phyloP scores from a whole-genome alignment of 1,140 invertebrate genomes.

The Aphelinus atriplicis region DNA sequence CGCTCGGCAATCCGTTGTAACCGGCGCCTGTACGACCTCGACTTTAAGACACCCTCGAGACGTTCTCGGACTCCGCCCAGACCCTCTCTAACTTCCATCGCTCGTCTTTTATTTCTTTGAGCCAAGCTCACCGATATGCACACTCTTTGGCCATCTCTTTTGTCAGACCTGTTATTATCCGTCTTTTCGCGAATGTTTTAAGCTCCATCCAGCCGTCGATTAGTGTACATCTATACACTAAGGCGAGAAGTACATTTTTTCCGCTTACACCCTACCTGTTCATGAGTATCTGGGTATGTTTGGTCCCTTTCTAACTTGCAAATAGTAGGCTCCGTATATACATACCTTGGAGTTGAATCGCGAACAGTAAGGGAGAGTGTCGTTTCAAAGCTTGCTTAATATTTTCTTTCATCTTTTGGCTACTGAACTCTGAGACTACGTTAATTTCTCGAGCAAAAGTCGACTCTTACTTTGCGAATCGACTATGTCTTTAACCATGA shows the following conservation, averaged over 20 bases:
- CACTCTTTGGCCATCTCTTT: neutral
- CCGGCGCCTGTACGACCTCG: slow-evolving; percentile 7
- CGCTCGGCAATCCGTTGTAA: slow-evolving; percentile 3
- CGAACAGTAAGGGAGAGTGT: no score
- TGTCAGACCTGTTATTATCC: neutral
- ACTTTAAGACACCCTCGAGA: slow-evolving; percentile 17
- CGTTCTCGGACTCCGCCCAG: neutral
- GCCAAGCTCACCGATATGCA: neutral
- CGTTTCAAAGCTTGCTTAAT: no score
- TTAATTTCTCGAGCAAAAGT: no score
- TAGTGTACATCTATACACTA: neutral
- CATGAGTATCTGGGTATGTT: no score
- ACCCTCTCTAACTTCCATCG: neutral
- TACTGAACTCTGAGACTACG: no score
- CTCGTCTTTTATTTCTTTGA: neutral
- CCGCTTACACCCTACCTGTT: neutral
- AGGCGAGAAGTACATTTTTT: neutral
- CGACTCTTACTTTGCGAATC: no score
- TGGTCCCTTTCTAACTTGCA: no score
- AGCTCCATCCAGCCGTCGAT: neutral
- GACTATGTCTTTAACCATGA: no score
- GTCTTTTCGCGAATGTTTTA: neutral
- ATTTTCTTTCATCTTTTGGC: no score
- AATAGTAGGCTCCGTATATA: no score
- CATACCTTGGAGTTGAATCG: no score